phyloP scores from a whole-genome alignment of 2,888 invertebrate species.

The Ctena decussata region DNA sequence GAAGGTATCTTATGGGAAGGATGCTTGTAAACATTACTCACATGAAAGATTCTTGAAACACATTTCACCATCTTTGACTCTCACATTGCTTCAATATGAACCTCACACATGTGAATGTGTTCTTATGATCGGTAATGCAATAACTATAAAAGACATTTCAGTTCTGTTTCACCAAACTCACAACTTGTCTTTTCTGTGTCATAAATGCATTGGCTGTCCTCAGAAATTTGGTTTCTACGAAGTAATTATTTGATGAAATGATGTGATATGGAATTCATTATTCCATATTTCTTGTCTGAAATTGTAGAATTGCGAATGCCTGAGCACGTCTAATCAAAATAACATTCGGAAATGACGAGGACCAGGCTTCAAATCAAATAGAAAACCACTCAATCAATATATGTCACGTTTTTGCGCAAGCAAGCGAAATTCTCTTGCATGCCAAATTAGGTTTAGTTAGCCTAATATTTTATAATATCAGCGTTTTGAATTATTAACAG shows the following conservation, averaged over 20 bases:
- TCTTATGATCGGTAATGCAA: too few relatives aligned
- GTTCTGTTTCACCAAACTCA: too few relatives aligned
- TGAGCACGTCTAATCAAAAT: constrained; percentile 1
- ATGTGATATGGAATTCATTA: constrained; percentile 14
- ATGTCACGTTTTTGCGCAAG: neutral
- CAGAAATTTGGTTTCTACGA: too few relatives aligned
- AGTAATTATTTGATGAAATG: neutral
- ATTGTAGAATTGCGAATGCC: neutral
- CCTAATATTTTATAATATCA: neutral
- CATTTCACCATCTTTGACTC: too few relatives aligned
- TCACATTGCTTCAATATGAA: too few relatives aligned
- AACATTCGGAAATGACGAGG: neutral
- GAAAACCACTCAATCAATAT: neutral
- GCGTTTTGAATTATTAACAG: neutral
- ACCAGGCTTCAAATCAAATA: neutral
- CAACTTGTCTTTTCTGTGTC: too few relatives aligned
- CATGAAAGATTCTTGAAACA: too few relatives aligned
- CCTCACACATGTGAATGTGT: too few relatives aligned
- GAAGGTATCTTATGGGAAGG: too few relatives aligned
- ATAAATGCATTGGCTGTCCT: too few relatives aligned
- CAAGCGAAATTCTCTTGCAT: neutral
- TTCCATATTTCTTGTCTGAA: neutral
- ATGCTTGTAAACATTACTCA: too few relatives aligned
- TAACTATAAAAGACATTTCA: too few relatives aligned
- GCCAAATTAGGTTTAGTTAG: neutral